Percentiles rank a stretch among this genome's conserved stretches.
Conservation (phyloP, 2,113 vertebrate species). For the Halcyon malimbica region DNA sequence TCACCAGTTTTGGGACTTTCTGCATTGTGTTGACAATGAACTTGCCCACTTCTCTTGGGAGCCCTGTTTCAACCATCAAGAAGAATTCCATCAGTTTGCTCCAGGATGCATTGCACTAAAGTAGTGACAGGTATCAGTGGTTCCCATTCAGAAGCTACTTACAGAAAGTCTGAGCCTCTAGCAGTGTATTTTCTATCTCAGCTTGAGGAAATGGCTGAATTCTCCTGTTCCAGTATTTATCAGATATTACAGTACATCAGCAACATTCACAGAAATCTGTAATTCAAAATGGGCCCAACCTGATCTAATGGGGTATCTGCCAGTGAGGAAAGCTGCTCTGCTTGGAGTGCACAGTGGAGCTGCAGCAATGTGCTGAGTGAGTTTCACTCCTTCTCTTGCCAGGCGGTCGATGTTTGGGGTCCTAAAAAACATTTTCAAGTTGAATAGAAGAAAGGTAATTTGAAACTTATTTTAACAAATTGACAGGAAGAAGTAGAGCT, state of each 20-base stretch:
- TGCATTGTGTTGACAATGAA: neutral
- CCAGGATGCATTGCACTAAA: neutral
- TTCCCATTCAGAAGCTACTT: neutral
- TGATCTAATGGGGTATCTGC: constrained; percentile 85
- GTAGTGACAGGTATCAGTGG: neutral
- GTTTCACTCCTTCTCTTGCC: constrained; percentile 79
- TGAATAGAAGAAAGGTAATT: neutral
- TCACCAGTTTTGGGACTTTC: neutral
- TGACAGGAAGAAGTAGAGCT: neutral
- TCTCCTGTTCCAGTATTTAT: neutral
- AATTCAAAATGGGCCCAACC: constrained; percentile 53
- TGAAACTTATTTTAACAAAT: neutral
- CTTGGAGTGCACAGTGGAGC: constrained; percentile 83
- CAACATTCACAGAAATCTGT: neutral
- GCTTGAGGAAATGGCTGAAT: neutral
- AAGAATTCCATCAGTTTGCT: neutral
- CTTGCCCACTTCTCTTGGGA: neutral
- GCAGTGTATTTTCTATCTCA: neutral
- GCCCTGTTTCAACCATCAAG: neutral
- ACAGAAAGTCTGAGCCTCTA: neutral
- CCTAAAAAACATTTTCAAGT: constrained; percentile 56
- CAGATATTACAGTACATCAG: neutral
- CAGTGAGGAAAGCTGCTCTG: constrained; percentile 85
- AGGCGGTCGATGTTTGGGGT: constrained; percentile 84
- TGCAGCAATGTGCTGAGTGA: constrained; percentile 86